Evolutionary conservation across 92 coral and sea anemone species (phyloP).

Genomic region (Anthopleura xanthogrammica): DNA sequence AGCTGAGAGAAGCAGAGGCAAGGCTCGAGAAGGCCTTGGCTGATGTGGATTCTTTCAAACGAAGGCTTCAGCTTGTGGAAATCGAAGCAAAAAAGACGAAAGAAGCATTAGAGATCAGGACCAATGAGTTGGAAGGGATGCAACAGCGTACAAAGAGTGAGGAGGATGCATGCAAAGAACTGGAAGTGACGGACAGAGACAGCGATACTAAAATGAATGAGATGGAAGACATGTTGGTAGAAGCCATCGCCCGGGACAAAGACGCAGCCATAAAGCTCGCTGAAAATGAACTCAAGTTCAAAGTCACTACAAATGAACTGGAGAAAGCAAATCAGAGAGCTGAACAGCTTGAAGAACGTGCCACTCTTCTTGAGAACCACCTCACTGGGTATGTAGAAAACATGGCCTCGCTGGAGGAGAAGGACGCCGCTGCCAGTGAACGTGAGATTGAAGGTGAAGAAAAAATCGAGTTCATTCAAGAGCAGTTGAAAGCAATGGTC

Average conservation of each 20-base stretch:
- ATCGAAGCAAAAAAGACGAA: slow-evolving; percentile 42
- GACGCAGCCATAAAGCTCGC: slow-evolving; percentile 66
- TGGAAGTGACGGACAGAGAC: slow-evolving; percentile 77
- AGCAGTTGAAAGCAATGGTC: slow-evolving; percentile 57
- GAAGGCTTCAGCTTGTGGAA: slow-evolving; percentile 61
- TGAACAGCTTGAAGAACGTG: slow-evolving; percentile 35
- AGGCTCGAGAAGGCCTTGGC: slow-evolving; percentile 63
- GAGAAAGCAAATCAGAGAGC: slow-evolving; percentile 68
- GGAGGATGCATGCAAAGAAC: slow-evolving; percentile 65
- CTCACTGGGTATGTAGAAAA: slow-evolving; percentile 38
- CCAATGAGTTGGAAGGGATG: slow-evolving; percentile 40
- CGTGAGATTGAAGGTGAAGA: slow-evolving; percentile 65
- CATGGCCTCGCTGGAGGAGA: slow-evolving; percentile 51
- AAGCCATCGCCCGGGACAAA: slow-evolving; percentile 41
- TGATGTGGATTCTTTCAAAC: slow-evolving; percentile 75
- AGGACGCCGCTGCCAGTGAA: slow-evolving; percentile 56
- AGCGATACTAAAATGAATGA: slow-evolving; percentile 66
- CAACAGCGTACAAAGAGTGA: slow-evolving; percentile 37
- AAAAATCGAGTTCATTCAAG: slow-evolving; percentile 65
- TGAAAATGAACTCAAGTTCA: slow-evolving; percentile 59
- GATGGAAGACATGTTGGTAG: slow-evolving; percentile 50
- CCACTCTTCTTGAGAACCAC: slow-evolving; percentile 31
- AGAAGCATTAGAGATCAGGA: slow-evolving; percentile 48
- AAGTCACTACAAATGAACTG: slow-evolving; percentile 58
- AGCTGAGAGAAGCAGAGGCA: slow-evolving; percentile 61